Evolutionary conservation across 2,797 vertebrate species (phyloP), one percentile per base, ranked within the genome.

Genomic region (Rhynchonycteris naso): DNA sequence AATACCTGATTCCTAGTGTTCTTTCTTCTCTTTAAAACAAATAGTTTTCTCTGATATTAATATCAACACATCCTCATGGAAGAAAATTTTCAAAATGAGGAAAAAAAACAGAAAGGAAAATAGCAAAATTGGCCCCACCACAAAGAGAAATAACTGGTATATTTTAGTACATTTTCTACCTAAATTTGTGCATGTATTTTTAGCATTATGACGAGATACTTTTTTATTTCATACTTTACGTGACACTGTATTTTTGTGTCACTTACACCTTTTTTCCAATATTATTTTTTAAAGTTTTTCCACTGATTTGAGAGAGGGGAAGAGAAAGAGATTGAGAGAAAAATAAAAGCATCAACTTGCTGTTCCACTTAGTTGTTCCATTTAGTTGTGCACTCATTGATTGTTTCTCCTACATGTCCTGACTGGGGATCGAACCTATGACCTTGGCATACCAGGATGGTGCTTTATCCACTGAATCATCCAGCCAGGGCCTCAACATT

Each of bases 231-330:
- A 22, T 86, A 16, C 9, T 69, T 87, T 74, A 86, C 35, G 43
- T 74, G 21, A 28, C 10, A 24, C 16, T 0, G 3, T 90, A 82
- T 72, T 61, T 87, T 95, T 72, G 16, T 33, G 19, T 18, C 33
- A 75, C 15, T 94, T 82, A 63, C 86, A 85, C 65, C 89, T 72
- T 3, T 89, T 94, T 86, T 81, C 63, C 16, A 88, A 58, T 38
- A 68, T 91, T 69, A 90, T 76, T 85, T 92, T 74, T 43, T 52
- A n/a, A n/a, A n/a, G n/a, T n/a, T n/a, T n/a, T n/a, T n/a, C n/a
- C n/a, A n/a, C n/a, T n/a, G n/a, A n/a, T n/a, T n/a, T n/a, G n/a
- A n/a, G n/a, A n/a, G n/a, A n/a, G n/a, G n/a, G n/a, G n/a, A n/a
- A n/a, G n/a, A n/a, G n/a, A n/a, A n/a, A n/a, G n/a, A n/a, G n/a